Conservation (phyloP, 2,113 vertebrate species). For the Galbula dea region DNA sequence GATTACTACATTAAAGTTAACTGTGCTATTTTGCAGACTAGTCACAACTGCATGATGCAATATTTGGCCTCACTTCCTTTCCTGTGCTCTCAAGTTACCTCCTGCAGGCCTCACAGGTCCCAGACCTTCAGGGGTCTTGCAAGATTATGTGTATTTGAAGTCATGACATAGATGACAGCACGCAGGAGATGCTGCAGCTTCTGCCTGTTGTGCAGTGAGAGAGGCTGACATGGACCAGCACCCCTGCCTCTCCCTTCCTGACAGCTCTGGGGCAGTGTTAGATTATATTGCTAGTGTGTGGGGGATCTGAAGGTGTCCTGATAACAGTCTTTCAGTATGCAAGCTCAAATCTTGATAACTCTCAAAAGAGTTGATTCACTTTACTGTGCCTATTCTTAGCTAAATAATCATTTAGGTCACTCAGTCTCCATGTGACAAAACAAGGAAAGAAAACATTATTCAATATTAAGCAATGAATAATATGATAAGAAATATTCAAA, state of each 20-base stretch:
- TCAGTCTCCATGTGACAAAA: not conserved
- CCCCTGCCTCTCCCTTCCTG: not conserved
- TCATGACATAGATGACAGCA: not conserved
- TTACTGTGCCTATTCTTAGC: not conserved
- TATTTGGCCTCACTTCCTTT: not conserved
- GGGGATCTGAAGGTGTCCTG: not conserved
- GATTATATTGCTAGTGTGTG: not conserved
- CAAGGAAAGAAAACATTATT: not conserved
- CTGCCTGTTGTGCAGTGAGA: not conserved
- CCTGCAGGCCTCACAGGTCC: no score
- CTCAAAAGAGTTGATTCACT: not conserved
- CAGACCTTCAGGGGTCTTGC: not conserved
- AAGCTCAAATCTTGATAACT: not conserved
- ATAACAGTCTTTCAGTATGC: not conserved
- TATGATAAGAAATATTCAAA: not conserved
- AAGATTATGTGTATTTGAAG: not conserved
- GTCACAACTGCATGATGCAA: not conserved
- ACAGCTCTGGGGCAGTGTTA: not conserved
- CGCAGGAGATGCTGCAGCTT: not conserved
- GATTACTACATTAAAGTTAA: not conserved
- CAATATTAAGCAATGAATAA: not conserved
- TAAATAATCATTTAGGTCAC: not conserved
- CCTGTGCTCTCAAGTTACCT: not conserved
- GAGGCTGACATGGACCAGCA: fast-evolving
- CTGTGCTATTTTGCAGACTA: not conserved